phyloP scores from a whole-genome alignment of 2,797 vertebrate species.

The Eospalax fontanierii region DNA sequence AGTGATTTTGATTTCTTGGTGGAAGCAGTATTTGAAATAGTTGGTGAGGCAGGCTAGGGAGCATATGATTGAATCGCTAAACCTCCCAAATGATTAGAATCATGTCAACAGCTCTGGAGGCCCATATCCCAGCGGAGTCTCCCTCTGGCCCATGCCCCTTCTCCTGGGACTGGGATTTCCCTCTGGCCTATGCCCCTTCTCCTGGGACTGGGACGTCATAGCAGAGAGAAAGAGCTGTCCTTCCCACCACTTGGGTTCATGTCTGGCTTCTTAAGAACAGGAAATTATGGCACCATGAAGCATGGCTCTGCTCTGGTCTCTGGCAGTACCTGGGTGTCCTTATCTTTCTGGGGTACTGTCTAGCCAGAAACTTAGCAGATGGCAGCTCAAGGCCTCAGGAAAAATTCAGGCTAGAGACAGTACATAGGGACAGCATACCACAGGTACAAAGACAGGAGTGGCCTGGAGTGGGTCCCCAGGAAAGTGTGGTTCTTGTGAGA shows the following conservation, averaged over 20 bases:
- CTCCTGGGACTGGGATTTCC: not conserved
- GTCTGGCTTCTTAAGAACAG: not conserved
- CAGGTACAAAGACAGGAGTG: not conserved
- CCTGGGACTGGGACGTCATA: not conserved
- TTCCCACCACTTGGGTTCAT: accelerated
- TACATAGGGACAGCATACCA: not conserved
- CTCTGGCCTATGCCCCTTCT: not conserved
- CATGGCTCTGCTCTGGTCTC: not conserved
- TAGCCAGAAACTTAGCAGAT: not conserved
- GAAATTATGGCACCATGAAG: not conserved
- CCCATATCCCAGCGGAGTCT: not conserved
- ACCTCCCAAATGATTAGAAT: not conserved
- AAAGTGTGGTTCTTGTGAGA: not conserved
- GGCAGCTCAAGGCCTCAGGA: not conserved
- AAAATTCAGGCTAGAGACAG: not conserved
- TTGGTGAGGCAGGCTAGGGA: not conserved
- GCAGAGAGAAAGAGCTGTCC: not conserved
- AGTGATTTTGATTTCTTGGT: slow-evolving; percentile 1
- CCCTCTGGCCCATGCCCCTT: not conserved
- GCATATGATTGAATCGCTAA: not conserved
- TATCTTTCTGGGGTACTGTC: not conserved
- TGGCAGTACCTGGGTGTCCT: not conserved
- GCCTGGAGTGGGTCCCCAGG: not conserved
- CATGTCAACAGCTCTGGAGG: not conserved
- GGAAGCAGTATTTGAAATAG: not conserved